These are phyloP conservation scores for Laspeyria flexula DNA, from an alignment of 2,888 invertebrate genomes.

Conservation along the genomic window DNA sequence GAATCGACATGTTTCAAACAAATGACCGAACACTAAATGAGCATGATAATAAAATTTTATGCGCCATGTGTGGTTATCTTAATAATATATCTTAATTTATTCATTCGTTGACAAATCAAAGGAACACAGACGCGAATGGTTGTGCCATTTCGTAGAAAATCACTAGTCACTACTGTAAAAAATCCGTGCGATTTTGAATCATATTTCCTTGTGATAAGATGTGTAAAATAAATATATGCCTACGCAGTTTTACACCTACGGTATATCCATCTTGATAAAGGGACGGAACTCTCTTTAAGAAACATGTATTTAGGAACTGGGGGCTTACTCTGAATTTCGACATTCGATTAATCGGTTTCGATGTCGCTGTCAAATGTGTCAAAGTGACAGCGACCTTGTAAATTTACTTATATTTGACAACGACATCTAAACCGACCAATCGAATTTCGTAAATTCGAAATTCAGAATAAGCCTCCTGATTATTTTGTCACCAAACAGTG, in stretches of 20 bases:
- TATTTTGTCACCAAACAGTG: too few relatives aligned
- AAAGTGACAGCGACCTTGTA: too few relatives aligned
- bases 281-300: too few relatives aligned
- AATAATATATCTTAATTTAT: conserved; percentile 20
- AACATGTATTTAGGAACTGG: too few relatives aligned
- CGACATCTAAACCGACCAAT: too few relatives aligned
- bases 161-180: conserved; percentile 18
- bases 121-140: conserved; percentile 14
- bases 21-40: conserved; percentile 12
- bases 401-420: too few relatives aligned
- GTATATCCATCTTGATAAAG: background rate
- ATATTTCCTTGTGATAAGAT: background rate
- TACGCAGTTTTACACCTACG: conserved; percentile 24
- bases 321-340: too few relatives aligned
- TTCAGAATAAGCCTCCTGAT: too few relatives aligned
- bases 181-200: conserved; percentile 13
- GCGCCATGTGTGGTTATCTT: conserved; percentile 22
- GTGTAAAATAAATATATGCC: background rate
- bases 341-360: too few relatives aligned
- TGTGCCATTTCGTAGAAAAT: conserved; percentile 24
- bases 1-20: background rate
- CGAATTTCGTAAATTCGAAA: too few relatives aligned
- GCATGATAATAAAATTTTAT: conserved; percentile 7
- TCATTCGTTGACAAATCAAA: conserved; percentile 13
- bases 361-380: too few relatives aligned